Evolutionary conservation across 2,888 invertebrate species (phyloP).

Genomic region (Nephrotoma appendiculata): DNA sequence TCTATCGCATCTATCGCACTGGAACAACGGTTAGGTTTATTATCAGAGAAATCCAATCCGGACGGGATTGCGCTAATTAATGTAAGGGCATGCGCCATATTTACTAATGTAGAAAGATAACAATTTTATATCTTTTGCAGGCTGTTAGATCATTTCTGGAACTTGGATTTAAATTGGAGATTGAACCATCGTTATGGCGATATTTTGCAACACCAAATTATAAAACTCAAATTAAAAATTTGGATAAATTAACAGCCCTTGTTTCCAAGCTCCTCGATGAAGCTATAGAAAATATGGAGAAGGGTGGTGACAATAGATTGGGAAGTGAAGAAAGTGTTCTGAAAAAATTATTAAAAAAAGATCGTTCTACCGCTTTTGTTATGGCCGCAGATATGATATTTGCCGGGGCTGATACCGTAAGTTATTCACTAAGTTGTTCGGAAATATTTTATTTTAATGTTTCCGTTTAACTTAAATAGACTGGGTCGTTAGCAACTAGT

Average conservation of each 20-base stretch:
- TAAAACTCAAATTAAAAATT: conserved; percentile 17
- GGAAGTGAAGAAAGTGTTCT: conserved; percentile 42
- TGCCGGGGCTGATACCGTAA: conserved; percentile 59
- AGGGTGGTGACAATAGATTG: background rate
- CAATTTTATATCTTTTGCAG: background rate
- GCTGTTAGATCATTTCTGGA: conserved; percentile 9
- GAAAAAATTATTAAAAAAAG: conserved; percentile 45
- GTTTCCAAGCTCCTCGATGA: conserved; percentile 24
- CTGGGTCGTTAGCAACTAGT: conserved; percentile 33
- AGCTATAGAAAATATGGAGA: conserved; percentile 22
- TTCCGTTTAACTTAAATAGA: background rate
- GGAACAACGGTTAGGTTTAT: conserved; percentile 24
- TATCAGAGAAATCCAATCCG: conserved; percentile 12
- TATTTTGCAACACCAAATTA: conserved; percentile 21
- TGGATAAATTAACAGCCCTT: conserved; percentile 17
- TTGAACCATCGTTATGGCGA: conserved; percentile 26
- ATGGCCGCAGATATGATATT: conserved; percentile 56
- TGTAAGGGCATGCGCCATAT: background rate
- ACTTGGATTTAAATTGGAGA: conserved; percentile 17
- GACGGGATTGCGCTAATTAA: background rate
- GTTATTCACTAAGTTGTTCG: conserved; percentile 9
- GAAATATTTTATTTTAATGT: conserved; percentile 9
- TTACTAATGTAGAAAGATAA: background rate
- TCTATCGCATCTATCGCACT: conserved; percentile 32
- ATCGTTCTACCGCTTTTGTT: conserved; percentile 44